These are phyloP conservation scores for Philaenus spumarius DNA, from an alignment of 1,140 invertebrate species.

Conservation along the genomic window DNA sequence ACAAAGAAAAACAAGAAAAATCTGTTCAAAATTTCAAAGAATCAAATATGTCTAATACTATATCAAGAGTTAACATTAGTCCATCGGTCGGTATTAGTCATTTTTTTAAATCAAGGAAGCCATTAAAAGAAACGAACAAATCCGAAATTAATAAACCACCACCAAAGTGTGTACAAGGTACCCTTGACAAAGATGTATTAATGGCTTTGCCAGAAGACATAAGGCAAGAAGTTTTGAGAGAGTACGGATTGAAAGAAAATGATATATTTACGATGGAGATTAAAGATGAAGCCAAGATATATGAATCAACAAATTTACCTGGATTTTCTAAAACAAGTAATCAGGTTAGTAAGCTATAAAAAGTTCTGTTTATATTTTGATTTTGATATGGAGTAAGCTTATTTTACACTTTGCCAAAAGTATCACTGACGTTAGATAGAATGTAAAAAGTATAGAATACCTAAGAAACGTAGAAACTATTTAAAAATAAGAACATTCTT, in stretches of 20 bases:
- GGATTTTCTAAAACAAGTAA: too few relatives aligned
- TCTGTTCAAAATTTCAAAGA: not conserved
- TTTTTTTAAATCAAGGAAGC: constrained; percentile 18
- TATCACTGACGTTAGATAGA: too few relatives aligned
- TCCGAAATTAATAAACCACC: too few relatives aligned
- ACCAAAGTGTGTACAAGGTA: constrained; percentile 2
- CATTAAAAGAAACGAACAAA: constrained; percentile 25
- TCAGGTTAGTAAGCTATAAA: too few relatives aligned
- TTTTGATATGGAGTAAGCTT: too few relatives aligned
- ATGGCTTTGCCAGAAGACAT: constrained; percentile 53
- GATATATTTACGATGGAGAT: not conserved
- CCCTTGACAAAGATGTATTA: constrained; percentile 50
- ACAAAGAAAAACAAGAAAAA: not conserved
- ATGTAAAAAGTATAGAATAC: too few relatives aligned
- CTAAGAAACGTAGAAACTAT: too few relatives aligned
- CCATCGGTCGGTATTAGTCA: not conserved
- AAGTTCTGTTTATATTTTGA: too few relatives aligned
- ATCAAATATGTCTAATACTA: not conserved
- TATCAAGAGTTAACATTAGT: not conserved
- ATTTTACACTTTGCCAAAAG: too few relatives aligned
- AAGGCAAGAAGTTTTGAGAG: constrained; percentile 52
- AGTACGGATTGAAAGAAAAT: constrained; percentile 26
- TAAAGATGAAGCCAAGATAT: constrained; percentile 17
- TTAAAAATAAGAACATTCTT: too few relatives aligned
- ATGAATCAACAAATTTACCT: not conserved